Evolutionary conservation across 2,797 vertebrate genomes (phyloP).

Genomic region (Strix occidentalis): DNA sequence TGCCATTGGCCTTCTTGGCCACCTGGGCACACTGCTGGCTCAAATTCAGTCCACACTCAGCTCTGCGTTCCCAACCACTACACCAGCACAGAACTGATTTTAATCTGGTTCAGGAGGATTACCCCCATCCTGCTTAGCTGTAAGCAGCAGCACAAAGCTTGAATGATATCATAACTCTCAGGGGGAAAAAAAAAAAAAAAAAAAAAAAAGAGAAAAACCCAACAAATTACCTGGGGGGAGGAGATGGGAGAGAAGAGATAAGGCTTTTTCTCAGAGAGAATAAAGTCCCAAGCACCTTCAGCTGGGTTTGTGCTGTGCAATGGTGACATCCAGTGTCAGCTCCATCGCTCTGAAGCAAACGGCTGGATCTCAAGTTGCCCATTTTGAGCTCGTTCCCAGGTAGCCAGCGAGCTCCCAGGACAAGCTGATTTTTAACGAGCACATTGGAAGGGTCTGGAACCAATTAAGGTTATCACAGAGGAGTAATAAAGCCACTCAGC

Average conservation of each 20-base stretch:
- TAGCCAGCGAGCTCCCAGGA: not conserved
- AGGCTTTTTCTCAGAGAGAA: not conserved
- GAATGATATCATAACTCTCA: rapidly evolving
- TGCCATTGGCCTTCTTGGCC: too few relatives aligned
- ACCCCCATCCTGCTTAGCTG: not conserved
- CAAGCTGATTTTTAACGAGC: not conserved
- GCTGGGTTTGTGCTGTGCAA: slow-evolving; percentile 11
- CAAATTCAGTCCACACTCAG: not conserved
- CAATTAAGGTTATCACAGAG: not conserved
- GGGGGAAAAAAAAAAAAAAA: too few relatives aligned
- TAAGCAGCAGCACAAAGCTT: not conserved
- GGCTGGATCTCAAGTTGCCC: rapidly evolving
- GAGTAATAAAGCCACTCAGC: not conserved
- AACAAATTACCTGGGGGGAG: not conserved
- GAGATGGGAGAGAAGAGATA: not conserved
- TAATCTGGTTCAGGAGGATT: too few relatives aligned
- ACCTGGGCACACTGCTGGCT: too few relatives aligned
- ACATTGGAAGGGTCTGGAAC: too few relatives aligned
- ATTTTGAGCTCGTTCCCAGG: not conserved
- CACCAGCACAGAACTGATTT: not conserved
- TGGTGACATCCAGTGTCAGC: slow-evolving; percentile 74
- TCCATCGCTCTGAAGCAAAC: slow-evolving; percentile 7
- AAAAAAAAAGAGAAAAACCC: too few relatives aligned
- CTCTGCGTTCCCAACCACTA: rapidly evolving
- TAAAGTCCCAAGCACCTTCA: not conserved